phyloP scores from a whole-genome alignment of 1,140 invertebrate species.

The Drosophila ohnishii region DNA sequence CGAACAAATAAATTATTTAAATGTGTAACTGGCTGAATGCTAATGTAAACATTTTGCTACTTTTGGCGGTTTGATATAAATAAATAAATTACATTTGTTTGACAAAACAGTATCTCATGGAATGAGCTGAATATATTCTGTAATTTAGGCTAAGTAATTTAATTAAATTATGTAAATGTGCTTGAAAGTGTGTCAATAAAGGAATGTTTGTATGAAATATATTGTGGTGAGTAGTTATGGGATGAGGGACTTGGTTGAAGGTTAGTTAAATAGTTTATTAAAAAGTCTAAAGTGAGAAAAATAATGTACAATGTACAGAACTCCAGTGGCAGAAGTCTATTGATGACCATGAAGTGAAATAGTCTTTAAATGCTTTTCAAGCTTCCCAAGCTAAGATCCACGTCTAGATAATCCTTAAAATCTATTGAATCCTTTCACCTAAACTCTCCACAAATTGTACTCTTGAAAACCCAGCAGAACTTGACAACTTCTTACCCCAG shows the following conservation, averaged over 20 bases:
- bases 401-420: neutral
- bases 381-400: too few species aligned
- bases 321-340: too few species aligned
- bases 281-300: too few species aligned
- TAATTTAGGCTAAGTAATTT: constrained; percentile 31
- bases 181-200: constrained; percentile 61
- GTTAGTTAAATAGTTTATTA: too few species aligned
- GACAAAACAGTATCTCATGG: constrained; percentile 18
- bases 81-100: constrained; percentile 17
- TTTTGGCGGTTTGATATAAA: neutral
- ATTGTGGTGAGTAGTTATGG: neutral
- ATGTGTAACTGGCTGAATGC: neutral
- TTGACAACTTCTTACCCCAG: constrained; percentile 20
- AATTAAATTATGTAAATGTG: constrained; percentile 53
- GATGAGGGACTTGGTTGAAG: neutral
- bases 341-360: neutral
- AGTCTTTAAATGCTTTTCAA: neutral
- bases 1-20: constrained; percentile 2
- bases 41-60: neutral
- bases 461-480: neutral
- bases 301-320: too few species aligned
- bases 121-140: constrained; percentile 35
- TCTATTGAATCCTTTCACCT: constrained; percentile 2
- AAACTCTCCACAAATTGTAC: constrained; percentile 1
- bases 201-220: constrained; percentile 20